A percentile compares a stretch with the other conserved stretches of the same genome.
These are phyloP conservation scores for Leptatherina wallacei DNA, from an alignment of 2,797 vertebrate species.

Conservation along the genomic window DNA sequence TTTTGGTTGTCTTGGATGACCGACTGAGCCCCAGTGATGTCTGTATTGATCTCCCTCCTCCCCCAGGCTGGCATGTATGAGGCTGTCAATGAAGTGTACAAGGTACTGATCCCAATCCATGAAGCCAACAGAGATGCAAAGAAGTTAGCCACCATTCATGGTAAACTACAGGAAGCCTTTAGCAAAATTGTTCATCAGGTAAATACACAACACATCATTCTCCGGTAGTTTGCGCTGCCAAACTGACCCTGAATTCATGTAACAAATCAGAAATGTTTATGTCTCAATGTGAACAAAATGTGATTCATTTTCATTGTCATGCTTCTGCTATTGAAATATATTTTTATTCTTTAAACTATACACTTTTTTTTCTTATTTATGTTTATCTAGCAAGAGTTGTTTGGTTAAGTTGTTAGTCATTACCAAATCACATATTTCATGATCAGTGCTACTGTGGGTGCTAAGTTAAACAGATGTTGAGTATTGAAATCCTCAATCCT, in stretches of 20 bases:
- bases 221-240: background rate
- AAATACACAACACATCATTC: constrained; percentile 68
- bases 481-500: background rate
- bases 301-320: background rate
- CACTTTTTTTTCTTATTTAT: background rate
- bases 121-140: constrained; percentile 98
- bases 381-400: background rate
- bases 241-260: constrained; percentile 15
- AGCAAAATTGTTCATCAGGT: constrained; percentile 99
- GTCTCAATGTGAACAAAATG: background rate
- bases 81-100: constrained; percentile 98
- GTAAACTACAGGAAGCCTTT: constrained; percentile 99
- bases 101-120: constrained; percentile 97
- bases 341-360: background rate
- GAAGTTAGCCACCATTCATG: constrained; percentile 97
- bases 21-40: background rate
- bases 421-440: background rate
- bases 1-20: background rate
- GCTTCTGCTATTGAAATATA: background rate
- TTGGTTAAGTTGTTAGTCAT: background rate
- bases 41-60: background rate
- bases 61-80: constrained; percentile 98
- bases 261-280: background rate
- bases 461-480: too few species aligned
- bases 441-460: background rate